Evolutionary conservation across 2,797 vertebrate genomes (phyloP).

Genomic region (Sorex maritimensis): DNA sequence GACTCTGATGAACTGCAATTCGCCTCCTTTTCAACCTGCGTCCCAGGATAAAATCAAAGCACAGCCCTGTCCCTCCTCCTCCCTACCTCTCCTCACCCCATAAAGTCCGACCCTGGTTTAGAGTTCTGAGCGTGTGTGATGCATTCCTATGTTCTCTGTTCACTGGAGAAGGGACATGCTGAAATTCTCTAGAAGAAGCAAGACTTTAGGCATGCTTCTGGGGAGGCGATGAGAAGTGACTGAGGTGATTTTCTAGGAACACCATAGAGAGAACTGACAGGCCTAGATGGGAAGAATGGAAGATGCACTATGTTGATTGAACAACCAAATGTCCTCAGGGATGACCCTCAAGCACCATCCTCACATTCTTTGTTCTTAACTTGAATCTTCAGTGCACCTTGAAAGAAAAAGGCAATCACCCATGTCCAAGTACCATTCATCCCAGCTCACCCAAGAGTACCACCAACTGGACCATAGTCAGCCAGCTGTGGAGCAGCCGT

Average conservation of each 20-base stretch:
- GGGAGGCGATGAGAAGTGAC: neutral
- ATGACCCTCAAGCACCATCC: neutral
- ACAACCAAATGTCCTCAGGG: neutral
- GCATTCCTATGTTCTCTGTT: neutral
- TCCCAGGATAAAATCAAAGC: neutral
- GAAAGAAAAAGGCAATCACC: neutral
- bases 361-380: neutral
- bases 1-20: neutral
- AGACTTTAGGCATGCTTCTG: neutral
- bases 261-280: neutral
- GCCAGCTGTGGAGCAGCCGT: no score
- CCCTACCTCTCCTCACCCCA: no score
- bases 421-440: neutral
- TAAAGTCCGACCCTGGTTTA: no score
- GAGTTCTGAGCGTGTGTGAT: neutral
- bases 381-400: neutral
- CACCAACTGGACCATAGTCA: neutral
- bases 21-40: constrained; percentile 9
- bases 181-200: neutral
- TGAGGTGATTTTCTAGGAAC: neutral
- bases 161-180: neutral
- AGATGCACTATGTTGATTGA: neutral
- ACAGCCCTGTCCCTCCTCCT: neutral
- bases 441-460: neutral
- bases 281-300: neutral